phyloP scores from a whole-genome alignment of 2,888 invertebrate species.

The Nomada fabriciana region DNA sequence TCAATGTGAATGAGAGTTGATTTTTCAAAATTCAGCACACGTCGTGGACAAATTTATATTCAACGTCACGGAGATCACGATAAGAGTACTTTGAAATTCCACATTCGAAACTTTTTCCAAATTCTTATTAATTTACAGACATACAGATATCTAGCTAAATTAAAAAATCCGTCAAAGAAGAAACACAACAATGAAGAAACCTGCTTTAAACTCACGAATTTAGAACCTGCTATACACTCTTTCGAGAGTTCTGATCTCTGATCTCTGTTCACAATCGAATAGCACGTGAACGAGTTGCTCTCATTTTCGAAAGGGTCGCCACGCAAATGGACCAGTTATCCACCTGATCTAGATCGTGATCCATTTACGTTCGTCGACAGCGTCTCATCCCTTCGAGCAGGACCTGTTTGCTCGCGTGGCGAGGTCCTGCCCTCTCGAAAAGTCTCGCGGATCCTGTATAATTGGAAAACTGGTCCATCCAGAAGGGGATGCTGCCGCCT shows the following conservation, averaged over 20 bases:
- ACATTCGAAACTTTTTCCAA: neutral
- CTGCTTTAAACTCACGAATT: slow-evolving; percentile 16
- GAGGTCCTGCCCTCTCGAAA: slow-evolving; percentile 70
- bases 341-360: slow-evolving; percentile 82
- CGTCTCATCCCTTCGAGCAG: slow-evolving; percentile 53
- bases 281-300: slow-evolving; percentile 48
- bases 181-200: neutral
- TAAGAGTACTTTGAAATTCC: neutral
- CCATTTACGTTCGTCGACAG: slow-evolving; percentile 73
- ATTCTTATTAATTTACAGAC: too few relatives aligned
- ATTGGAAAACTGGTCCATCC: slow-evolving; percentile 78
- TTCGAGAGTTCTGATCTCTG: slow-evolving; percentile 60
- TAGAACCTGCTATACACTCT: slow-evolving; percentile 44
- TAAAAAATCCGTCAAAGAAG: neutral
- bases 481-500: slow-evolving; percentile 77
- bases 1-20: too few relatives aligned
- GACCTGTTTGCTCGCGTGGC: slow-evolving; percentile 82
- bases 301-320: slow-evolving; percentile 39
- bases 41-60: too few relatives aligned
- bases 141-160: neutral
- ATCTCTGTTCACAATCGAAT: slow-evolving; percentile 54
- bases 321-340: slow-evolving; percentile 81
- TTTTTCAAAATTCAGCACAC: too few relatives aligned
- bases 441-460: slow-evolving; percentile 46
- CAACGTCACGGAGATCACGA: too few relatives aligned